Percentiles rank a stretch among this genome's conserved stretches.
Evolutionary conservation across 2,113 vertebrate species (phyloP).

Genomic region (Odocoileus virginianus): DNA sequence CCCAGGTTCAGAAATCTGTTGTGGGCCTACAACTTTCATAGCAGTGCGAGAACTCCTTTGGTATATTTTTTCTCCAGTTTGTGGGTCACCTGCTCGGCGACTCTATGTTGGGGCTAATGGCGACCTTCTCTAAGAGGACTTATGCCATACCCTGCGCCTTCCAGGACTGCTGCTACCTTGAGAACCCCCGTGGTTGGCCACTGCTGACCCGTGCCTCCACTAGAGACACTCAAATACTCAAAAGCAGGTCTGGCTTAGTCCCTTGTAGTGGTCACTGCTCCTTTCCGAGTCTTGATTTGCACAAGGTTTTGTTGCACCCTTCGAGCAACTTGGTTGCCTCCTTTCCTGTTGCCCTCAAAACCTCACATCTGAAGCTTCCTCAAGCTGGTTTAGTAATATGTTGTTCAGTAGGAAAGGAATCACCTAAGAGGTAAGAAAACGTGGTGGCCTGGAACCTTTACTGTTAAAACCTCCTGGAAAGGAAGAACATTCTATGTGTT

Average conservation of each 20-base stretch:
- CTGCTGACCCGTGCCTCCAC: neutral
- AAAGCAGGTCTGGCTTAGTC: neutral
- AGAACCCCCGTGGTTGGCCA: neutral
- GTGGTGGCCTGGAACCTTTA: neutral
- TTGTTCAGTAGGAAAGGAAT: neutral
- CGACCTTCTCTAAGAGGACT: neutral
- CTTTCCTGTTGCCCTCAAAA: neutral
- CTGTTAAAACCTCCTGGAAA: neutral
- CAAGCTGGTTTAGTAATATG: neutral
- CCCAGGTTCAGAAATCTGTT: rapidly evolving
- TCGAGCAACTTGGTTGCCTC: neutral
- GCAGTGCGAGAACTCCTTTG: neutral
- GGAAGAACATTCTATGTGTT: neutral
- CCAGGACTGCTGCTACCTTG: neutral
- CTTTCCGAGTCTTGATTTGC: neutral
- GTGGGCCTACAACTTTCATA: neutral
- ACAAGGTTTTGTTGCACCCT: neutral
- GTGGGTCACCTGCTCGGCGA: neutral
- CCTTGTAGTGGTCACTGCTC: neutral
- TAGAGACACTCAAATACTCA: neutral
- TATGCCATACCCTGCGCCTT: neutral
- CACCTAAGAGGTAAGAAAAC: neutral
- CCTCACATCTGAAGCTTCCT: neutral
- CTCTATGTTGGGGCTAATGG: neutral
- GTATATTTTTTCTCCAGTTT: neutral